Evolutionary conservation across 1,140 invertebrate species (phyloP).

Genomic region (Atopsyche davidsoni): DNA sequence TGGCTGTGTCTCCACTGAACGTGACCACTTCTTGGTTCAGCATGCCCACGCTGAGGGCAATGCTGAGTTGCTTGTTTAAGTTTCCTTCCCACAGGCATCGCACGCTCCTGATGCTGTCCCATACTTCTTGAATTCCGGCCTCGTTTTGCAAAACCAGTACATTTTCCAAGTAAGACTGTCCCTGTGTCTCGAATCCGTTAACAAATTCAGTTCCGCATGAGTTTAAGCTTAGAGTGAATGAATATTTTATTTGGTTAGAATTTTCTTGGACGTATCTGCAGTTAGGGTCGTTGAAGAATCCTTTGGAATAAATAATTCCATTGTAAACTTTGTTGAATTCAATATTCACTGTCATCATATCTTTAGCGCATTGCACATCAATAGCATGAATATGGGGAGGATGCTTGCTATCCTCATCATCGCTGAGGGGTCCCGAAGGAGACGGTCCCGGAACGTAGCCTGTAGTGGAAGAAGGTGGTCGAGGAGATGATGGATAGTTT

Average conservation of each 20-base stretch:
- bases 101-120: slow-evolving; percentile 72
- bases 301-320: slow-evolving; percentile 78
- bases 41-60: slow-evolving; percentile 72
- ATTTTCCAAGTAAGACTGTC: slow-evolving; percentile 74
- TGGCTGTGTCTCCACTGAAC: slow-evolving; percentile 76
- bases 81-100: slow-evolving; percentile 79
- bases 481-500: slow-evolving; percentile 18
- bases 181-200: slow-evolving; percentile 67
- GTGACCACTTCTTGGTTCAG: slow-evolving; percentile 73
- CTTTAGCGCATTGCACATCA: slow-evolving; percentile 71
- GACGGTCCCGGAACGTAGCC: slow-evolving; percentile 8
- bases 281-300: slow-evolving; percentile 61
- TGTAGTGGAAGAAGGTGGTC: slow-evolving; percentile 6
- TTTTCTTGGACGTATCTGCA: slow-evolving; percentile 70
- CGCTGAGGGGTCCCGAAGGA: slow-evolving; percentile 6
- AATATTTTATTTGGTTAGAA: slow-evolving; percentile 61
- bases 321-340: slow-evolving; percentile 72
- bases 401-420: slow-evolving; percentile 52
- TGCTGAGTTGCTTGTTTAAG: slow-evolving; percentile 65
- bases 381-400: slow-evolving; percentile 70
- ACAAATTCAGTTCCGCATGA: slow-evolving; percentile 76
- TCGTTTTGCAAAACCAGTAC: slow-evolving; percentile 76
- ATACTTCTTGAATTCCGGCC: slow-evolving; percentile 73
- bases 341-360: slow-evolving; percentile 75
- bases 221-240: slow-evolving; percentile 70